Conservation (phyloP, 2,888 invertebrate species). For the Dilophus febrilis region DNA sequence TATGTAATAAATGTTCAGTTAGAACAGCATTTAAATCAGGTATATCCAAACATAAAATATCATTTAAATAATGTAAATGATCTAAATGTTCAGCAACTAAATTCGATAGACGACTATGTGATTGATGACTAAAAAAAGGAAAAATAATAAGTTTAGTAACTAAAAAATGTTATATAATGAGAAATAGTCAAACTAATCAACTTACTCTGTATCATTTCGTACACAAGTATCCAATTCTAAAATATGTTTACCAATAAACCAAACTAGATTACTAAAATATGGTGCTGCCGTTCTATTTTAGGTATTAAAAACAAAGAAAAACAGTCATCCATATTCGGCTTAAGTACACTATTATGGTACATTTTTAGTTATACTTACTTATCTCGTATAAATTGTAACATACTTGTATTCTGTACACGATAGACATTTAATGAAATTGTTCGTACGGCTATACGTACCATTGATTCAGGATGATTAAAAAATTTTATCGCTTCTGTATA, state of each 20-base stretch:
- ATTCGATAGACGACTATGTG: constrained; percentile 77
- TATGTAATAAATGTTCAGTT: constrained; percentile 83
- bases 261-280: constrained; percentile 95
- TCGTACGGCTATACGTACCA: constrained; percentile 97
- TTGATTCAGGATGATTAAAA: constrained; percentile 96
- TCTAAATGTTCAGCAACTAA: constrained; percentile 94
- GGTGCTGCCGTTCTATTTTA: constrained; percentile 73
- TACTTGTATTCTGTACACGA: constrained; percentile 80
- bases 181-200: constrained; percentile 11
- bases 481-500: constrained; percentile 99
- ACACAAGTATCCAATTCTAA: constrained; percentile 90
- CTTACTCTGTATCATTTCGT: constrained; percentile 88
- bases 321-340: neutral
- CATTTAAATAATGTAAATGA: constrained; percentile 92
- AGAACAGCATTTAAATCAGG: constrained; percentile 84
- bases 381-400: constrained; percentile 89
- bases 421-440: constrained; percentile 96
- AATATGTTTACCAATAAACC: constrained; percentile 97
- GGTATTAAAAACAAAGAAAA: neutral
- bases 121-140: constrained; percentile 52
- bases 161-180: constrained; percentile 6
- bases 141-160: constrained; percentile 8
- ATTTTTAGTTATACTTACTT: constrained; percentile 39
- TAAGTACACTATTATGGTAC: no score
- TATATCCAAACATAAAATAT: constrained; percentile 84